Evolutionary conservation across 2,888 invertebrate species (phyloP).

Genomic region (Lepidocyrtoides sp.): DNA sequence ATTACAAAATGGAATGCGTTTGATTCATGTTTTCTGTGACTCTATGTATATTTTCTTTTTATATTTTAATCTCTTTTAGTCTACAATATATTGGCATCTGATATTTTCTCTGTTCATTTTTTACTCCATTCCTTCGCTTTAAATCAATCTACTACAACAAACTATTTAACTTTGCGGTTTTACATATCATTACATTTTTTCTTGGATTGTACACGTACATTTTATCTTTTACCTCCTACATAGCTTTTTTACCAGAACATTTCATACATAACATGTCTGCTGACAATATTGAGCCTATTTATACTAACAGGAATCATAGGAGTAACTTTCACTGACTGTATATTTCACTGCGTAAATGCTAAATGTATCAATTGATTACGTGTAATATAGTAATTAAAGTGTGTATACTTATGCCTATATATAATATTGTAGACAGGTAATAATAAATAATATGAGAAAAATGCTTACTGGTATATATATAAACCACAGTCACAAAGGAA

Average conservation of each 20-base stretch:
- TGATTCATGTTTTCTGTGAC: conserved; percentile 2
- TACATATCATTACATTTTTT: conserved; percentile 20
- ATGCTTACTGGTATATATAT: conserved; percentile 76
- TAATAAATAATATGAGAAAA: conserved; percentile 55
- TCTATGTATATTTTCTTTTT: not conserved
- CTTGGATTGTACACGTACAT: conserved; percentile 31
- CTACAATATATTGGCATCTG: conserved; percentile 29
- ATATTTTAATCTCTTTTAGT: conserved; percentile 34
- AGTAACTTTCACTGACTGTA: conserved; percentile 70
- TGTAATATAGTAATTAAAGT: conserved; percentile 38
- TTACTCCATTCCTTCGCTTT: not conserved
- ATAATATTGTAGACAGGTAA: not conserved
- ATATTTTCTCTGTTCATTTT: not conserved
- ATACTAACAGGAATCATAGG: conserved; percentile 54
- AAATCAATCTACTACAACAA: not conserved
- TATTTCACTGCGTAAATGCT: conserved; percentile 47
- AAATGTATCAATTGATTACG: too few relatives aligned
- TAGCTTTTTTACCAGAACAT: conserved; percentile 24
- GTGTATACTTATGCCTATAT: not conserved
- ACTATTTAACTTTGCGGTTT: conserved; percentile 24
- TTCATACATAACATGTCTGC: not conserved
- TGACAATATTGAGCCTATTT: not conserved
- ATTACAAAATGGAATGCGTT: conserved; percentile 37
- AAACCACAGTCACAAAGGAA: conserved; percentile 65
- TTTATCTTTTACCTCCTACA: not conserved